Evolutionary conservation across 2,797 vertebrate genomes (phyloP), one percentile per base, ranked within the genome.

Genomic region (Argentina silus): DNA sequence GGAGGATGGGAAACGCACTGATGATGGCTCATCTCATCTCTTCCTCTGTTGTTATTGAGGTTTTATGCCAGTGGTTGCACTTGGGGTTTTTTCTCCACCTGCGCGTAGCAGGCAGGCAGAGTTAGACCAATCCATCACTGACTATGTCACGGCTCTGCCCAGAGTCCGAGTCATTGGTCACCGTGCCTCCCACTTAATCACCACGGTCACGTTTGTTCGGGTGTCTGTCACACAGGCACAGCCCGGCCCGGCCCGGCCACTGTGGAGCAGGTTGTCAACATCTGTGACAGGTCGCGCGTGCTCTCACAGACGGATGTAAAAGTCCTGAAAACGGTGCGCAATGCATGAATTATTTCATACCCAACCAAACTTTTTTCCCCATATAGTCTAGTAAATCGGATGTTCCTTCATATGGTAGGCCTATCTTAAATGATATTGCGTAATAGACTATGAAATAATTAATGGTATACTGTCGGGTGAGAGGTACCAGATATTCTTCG

Each of bases 171-270:
- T 36, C 45, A 10, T 21, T 44, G 53, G 50, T 43, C 8, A 19
- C 70, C 17, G 73, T 57, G 67, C 63, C 73, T 76, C 10, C 10
- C 79, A 74, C 81, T 90, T 84, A 70, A 80, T 83, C 77, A 86
- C 77, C 80, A 61, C 84, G 60, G 84, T 88, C 90, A 90, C 81
- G 90, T 92, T 77, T 90, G 84, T 90, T 89, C 84, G 83, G 81
- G 79, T 91, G 87, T 88, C 89, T 91, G 81, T 75, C 44, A 85
- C 75, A 82, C 63, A 11, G 15, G 17, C 51, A 55, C 14, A 7
- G 51, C 15, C 51, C 51, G 1, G 63, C 7, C 9, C 19, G 45
- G 19, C 9, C 56, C 10, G 56, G 9, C 19, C 17, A 23, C 17
- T 23, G 10, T 59, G 56, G 17, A 59, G 51, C 10, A 11, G 19